phyloP scores from a whole-genome alignment of 1,140 invertebrate species.

The Spodoptera frugiperda region DNA sequence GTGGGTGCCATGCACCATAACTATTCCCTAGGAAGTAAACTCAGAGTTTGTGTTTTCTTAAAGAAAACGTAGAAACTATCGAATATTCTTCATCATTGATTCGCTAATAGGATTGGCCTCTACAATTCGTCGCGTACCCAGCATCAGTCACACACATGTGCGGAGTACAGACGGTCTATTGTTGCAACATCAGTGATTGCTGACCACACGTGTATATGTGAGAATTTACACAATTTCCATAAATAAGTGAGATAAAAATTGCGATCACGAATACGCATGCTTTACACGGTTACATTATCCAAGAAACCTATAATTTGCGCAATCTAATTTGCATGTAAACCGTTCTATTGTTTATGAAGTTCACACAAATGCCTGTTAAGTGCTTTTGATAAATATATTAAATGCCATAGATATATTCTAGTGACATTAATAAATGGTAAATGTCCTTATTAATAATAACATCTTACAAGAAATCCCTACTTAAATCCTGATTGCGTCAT shows the following conservation, averaged over 20 bases:
- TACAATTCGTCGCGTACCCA: slow-evolving; percentile 24
- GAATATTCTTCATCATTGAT: slow-evolving; percentile 53
- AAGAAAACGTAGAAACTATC: background rate
- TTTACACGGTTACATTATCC: slow-evolving; percentile 18
- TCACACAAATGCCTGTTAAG: slow-evolving; percentile 16
- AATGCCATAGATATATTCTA: no score
- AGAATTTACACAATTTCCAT: slow-evolving; percentile 52
- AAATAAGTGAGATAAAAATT: slow-evolving; percentile 44
- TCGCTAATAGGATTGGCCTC: slow-evolving; percentile 63
- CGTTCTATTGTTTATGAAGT: slow-evolving; percentile 55
- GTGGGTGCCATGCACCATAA: background rate
- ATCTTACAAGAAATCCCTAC: no score
- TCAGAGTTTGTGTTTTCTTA: no score
- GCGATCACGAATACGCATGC: slow-evolving; percentile 31
- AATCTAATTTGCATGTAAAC: slow-evolving; percentile 63
- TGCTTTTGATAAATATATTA: slow-evolving; percentile 2
- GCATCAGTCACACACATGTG: background rate
- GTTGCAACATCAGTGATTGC: slow-evolving; percentile 52
- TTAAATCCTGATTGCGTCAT: no score
- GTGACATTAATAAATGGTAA: no score
- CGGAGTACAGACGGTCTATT: slow-evolving; percentile 5
- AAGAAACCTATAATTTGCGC: slow-evolving; percentile 35
- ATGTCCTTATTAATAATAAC: no score
- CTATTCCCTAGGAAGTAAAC: background rate
- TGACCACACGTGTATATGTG: slow-evolving; percentile 15